Evolutionary conservation across 2,797 vertebrate species (phyloP).

Genomic region (Cephalopachus bancanus): DNA sequence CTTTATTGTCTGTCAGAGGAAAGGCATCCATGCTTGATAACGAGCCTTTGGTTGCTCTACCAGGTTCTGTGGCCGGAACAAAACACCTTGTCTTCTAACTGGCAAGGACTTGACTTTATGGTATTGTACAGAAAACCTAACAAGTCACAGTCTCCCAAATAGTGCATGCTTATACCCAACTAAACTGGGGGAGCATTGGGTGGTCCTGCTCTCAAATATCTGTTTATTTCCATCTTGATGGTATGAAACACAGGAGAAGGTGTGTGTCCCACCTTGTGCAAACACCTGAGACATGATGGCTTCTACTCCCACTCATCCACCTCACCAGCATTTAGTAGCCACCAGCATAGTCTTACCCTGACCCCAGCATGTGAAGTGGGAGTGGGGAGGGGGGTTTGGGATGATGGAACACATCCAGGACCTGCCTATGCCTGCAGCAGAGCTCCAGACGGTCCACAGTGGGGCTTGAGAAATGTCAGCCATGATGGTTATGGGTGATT

Average conservation of each 20-base stretch:
- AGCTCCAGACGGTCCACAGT: background rate
- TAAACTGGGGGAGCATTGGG: background rate
- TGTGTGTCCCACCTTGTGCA: background rate
- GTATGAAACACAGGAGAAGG: background rate
- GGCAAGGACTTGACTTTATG: background rate
- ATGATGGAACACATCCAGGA: background rate
- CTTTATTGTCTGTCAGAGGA: constrained; percentile 56
- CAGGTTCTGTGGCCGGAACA: background rate
- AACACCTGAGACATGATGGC: background rate
- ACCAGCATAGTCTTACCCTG: background rate
- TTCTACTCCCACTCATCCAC: background rate
- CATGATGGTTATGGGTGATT: background rate
- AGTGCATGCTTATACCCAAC: background rate
- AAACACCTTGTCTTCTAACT: background rate
- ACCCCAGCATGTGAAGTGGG: too few relatives aligned
- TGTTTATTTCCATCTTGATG: background rate
- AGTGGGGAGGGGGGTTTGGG: background rate
- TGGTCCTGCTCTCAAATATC: background rate
- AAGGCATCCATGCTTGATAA: constrained; percentile 55
- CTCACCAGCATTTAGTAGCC: background rate
- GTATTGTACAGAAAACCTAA: background rate
- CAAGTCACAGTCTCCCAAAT: background rate
- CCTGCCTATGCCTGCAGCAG: background rate
- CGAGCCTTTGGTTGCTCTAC: background rate
- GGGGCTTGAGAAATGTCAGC: background rate